phyloP scores from a whole-genome alignment of 2,113 vertebrate species.

The Hippolais icterina region DNA sequence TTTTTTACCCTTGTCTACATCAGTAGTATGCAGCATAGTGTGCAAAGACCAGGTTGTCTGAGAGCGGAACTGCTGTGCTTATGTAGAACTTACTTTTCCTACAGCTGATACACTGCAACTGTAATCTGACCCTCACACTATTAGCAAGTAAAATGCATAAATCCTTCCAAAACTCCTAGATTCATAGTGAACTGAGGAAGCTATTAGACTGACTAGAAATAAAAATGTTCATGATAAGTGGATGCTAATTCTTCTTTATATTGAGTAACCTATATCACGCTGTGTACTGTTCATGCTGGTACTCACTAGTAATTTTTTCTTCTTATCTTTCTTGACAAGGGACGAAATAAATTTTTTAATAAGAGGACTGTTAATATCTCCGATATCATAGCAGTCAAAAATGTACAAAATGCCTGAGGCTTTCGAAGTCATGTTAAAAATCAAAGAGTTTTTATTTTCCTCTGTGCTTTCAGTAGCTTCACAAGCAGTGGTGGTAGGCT shows the following conservation, averaged over 20 bases:
- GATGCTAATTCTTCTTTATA: background rate
- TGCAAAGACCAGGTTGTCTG: background rate
- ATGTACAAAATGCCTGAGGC: background rate
- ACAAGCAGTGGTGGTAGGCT: background rate
- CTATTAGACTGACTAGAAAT: background rate
- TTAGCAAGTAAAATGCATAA: background rate
- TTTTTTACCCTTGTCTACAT: background rate
- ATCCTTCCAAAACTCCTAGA: background rate
- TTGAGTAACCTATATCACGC: background rate
- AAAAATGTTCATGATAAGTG: background rate
- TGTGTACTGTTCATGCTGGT: background rate
- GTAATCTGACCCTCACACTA: background rate
- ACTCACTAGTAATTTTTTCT: background rate
- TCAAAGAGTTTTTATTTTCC: background rate
- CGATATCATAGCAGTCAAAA: background rate
- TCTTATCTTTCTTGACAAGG: background rate
- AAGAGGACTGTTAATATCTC: background rate
- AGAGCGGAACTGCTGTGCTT: background rate
- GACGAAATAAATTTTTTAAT: background rate
- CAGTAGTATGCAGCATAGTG: background rate
- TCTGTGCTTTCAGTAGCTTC: background rate
- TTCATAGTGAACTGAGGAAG: background rate
- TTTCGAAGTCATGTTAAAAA: background rate
- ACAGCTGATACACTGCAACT: background rate
- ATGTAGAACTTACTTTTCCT: background rate